These are phyloP conservation scores for Onthophagus sagittarius DNA, from an alignment of 2,888 invertebrate genomes.

Conservation along the genomic window DNA sequence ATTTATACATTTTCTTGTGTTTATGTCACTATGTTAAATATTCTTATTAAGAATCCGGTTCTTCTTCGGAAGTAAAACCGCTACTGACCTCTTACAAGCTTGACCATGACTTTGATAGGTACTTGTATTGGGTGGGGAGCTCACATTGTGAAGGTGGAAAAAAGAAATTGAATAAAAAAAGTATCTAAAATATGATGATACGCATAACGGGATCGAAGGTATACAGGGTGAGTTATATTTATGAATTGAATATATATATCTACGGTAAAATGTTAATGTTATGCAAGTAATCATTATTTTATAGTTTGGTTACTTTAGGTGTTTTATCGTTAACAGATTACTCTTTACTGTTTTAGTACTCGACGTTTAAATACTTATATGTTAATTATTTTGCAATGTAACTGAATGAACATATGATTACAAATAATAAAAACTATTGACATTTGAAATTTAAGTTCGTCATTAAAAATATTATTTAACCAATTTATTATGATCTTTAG, in stretches of 20 bases:
- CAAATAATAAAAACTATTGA: too few relatives aligned
- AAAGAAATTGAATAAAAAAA: neutral
- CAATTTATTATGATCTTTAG: too few relatives aligned
- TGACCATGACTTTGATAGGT: constrained; percentile 43
- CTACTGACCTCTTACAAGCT: constrained; percentile 43
- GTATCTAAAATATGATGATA: neutral
- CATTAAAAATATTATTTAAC: too few relatives aligned
- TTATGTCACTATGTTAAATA: neutral
- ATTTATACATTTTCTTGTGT: constrained; percentile 5
- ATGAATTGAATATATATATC: neutral
- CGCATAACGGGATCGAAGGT: neutral
- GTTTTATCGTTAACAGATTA: too few relatives aligned
- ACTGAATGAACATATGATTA: too few relatives aligned
- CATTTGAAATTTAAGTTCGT: too few relatives aligned
- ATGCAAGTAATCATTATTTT: too few relatives aligned
- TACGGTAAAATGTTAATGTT: too few relatives aligned
- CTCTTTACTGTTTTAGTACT: too few relatives aligned
- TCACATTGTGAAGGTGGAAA: neutral
- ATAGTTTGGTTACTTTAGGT: too few relatives aligned
- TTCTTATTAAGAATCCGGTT: constrained; percentile 14
- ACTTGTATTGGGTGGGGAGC: constrained; percentile 18
- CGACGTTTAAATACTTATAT: too few relatives aligned
- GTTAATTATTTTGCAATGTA: too few relatives aligned
- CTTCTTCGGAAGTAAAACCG: constrained; percentile 33
- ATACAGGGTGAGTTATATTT: neutral